Evolutionary conservation across 2,888 invertebrate genomes (phyloP), one percentile per base, ranked within the genome.

Genomic region (Mystacides longicornis): DNA sequence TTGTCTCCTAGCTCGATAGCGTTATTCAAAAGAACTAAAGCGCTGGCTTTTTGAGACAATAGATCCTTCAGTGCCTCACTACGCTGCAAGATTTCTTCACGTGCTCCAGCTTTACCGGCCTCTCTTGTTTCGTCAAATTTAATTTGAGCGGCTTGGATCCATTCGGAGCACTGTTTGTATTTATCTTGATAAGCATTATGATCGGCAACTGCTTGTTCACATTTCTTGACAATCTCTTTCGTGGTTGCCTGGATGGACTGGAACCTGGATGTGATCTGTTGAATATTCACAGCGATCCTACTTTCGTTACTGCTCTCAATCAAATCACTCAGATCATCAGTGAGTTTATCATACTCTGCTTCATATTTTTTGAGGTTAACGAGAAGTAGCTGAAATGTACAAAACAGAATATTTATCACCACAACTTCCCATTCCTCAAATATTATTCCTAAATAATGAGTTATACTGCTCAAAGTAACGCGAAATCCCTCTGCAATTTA

Each of bases 171-270:
- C 66, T 90, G 87, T 54, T 87, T 86, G 66, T 92, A 91, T 64
- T 91, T 92, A 1, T 89, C 88, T 65, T 86, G 82, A 66, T 87
- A 93, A 1, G 80, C 76, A 59, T 82, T 82, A 64, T 94, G 93
- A 66, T 93, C 92, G 52, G 80, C 78, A 0, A 90, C 85, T 4
- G 92, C 87, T 74, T 93, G 90, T 65, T 93, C 93, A 66, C 93
- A 93, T 72, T 93, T 94, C 69, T 93, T 93, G 1, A 93, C 82
- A 23, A 94, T 83, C 71, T 94, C 93, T 73, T 89, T 91, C 1
- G 91, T 86, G 0, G 93, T 93, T 0, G 86, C 83, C 69, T 93
- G 91, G 49, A 93, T 86, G 0, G 93, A 88, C 69, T 93, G 92
- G 75, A 93, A 93, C 56, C 93, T 79, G 3, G 93, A 92, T 1